Base-by-base conservation (phyloP, 2,797 vertebrate species). In the Pelochelys cantorii region DNA sequence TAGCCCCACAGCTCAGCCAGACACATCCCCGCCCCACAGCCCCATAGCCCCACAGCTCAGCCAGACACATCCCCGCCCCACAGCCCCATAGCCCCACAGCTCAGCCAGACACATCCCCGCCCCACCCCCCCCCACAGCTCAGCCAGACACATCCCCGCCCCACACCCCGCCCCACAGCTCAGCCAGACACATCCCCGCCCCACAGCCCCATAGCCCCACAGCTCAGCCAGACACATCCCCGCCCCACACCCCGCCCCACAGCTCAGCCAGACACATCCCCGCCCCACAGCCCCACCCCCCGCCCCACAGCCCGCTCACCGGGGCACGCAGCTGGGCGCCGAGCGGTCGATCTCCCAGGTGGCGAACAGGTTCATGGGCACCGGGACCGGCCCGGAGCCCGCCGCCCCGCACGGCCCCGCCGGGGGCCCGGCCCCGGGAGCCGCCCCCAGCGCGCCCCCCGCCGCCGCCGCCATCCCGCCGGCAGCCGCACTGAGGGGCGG, bases 341-440 rank as follows among this genome's bases (percentile, higher is more conserved):
- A 99, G 42, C 99, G 98, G 92, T 99, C 99, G 81, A 99, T 98
- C 94, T 99, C 99, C 99, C 99, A 99, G 7, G 99, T 99, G 52
- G 99, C 99, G 80, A 99, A 99, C 91, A 99, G 98, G 98, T 99
- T 99, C 99, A 99, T 99, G 54, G 99, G 98, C 55, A 99, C 98
- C 17, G 99, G 99, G 42, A 96, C 92, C 82, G 95, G 91, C 71
- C 89, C 89, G 74, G 87, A 86, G 20, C 88, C 92, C 62, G 74
- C 29, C 22, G 68, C 85, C 83, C 31, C 80, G n/a, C 88, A 89
- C 29, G 79, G 87, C 57, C 83, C 79, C 79, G 29, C 12, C 53
- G 59, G 37, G 53, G 79, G 59, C 18, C 54, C 79, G 27, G 83
- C 79, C 54, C 83, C 87, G 55, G 83, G 83, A 25, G 86, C 87